A percentile compares a stretch with the other conserved stretches of the same genome.
phyloP scores from a whole-genome alignment of 2,888 invertebrate genomes.

The Cantharis nigra region DNA sequence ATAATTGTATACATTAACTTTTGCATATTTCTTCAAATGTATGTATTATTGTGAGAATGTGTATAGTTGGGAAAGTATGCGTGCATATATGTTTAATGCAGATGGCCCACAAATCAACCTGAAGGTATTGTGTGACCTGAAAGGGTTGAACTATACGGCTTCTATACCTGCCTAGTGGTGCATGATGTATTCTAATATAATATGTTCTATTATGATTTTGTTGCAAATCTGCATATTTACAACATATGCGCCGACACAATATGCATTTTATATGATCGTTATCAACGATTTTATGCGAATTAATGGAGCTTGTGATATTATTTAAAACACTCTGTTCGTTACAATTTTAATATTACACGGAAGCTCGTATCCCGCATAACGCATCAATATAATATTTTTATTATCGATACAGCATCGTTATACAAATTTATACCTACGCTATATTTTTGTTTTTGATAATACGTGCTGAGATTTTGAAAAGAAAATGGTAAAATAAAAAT shows the following conservation, averaged over 20 bases:
- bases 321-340: slow-evolving; percentile 38
- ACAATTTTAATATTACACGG: neutral
- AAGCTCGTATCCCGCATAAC: neutral
- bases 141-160: slow-evolving; percentile 46
- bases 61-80: slow-evolving; percentile 3
- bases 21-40: neutral
- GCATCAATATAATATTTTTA: neutral
- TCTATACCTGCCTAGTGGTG: slow-evolving; percentile 53
- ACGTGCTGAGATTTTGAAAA: slow-evolving; percentile 5
- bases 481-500: slow-evolving; percentile 17
- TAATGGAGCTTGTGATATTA: slow-evolving; percentile 55
- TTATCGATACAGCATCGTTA: neutral
- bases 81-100: slow-evolving; percentile 43
- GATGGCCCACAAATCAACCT: slow-evolving; percentile 53
- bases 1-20: neutral
- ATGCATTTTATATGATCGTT: slow-evolving; percentile 44
- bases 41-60: neutral
- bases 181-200: slow-evolving; percentile 50
- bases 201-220: slow-evolving; percentile 47
- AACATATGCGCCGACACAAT: slow-evolving; percentile 43
- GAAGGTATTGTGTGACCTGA: slow-evolving; percentile 48
- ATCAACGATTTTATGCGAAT: slow-evolving; percentile 50
- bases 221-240: slow-evolving; percentile 50
- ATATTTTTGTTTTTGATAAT: neutral
- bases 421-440: neutral